Evolutionary conservation across 2,888 invertebrate species (phyloP), one percentile per base, ranked within the genome.

Genomic region (Drosophila birchii): DNA sequence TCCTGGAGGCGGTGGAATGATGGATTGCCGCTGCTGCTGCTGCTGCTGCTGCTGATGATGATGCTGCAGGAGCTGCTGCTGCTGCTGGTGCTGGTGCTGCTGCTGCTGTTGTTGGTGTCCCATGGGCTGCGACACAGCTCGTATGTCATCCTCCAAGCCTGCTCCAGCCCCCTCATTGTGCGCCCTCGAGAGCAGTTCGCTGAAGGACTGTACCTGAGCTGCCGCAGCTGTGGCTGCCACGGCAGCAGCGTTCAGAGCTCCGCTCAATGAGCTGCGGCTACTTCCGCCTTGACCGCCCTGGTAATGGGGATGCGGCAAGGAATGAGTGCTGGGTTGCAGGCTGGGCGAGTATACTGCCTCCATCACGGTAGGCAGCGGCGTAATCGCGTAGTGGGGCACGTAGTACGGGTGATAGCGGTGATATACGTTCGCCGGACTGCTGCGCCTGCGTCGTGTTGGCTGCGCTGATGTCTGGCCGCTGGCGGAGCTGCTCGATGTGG

Each of bases 261-360:
- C 88, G 5, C 83, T 81, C 9, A 83, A 38, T 1, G 86, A 89
- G 16, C 89, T 84, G 6, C 90, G 86, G 66, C 90, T 89, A 49
- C 89, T 86, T 11, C 84, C 89, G 29, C 67, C 72, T 12, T 78
- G 51, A 0, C 80, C 84, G 32, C 80, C 85, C 53, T 85, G 88
- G 44, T 89, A 86, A 36, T 71, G 67, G 5, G 68, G 49, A 57
- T 69, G 71, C 14, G 45, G 51, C 0, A 51, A 11, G 34, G 51
- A 8, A 36, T 53, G 51, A 3, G 16, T 6, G 6, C 47, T 47
- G 47, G 47, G 18, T 36, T 49, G 58, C 7, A 43, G 57, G 41
- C 26, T 59, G 29, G 74, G 76, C 8, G 74, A 67, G 39, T 80
- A 79, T 20, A 44, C 67, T 58, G 44, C 54, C 26, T 36, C 72